Conservation (phyloP, 2,888 invertebrate genomes). For the Frankliniella fusca region DNA sequence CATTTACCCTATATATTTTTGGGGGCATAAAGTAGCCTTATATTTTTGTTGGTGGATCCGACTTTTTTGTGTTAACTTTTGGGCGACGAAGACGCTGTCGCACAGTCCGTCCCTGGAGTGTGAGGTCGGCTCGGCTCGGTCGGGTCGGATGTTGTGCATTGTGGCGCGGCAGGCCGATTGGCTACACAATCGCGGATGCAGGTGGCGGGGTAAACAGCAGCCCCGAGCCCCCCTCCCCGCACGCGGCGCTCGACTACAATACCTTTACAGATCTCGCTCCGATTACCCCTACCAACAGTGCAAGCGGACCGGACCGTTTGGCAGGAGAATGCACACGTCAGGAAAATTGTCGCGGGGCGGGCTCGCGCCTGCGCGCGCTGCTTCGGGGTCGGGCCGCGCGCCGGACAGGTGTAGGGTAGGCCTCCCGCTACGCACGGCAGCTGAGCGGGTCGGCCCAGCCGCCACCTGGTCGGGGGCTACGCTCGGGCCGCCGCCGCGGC, state of each 20-base stretch:
- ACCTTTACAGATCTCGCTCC: too few relatives aligned
- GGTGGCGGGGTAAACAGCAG: background rate
- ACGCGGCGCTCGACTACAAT: too few relatives aligned
- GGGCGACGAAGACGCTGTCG: too few relatives aligned
- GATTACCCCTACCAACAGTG: too few relatives aligned
- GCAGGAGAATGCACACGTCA: background rate
- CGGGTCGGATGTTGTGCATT: slow-evolving; percentile 15
- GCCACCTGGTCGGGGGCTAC: background rate
- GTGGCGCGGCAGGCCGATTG: background rate
- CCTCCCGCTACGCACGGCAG: background rate
- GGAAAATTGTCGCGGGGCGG: background rate
- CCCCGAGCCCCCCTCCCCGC: too few relatives aligned
- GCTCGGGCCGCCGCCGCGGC: background rate
- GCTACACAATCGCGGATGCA: background rate
- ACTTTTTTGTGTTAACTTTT: too few relatives aligned
- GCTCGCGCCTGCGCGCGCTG: too few relatives aligned
- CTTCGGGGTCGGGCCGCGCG: background rate
- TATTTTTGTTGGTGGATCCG: too few relatives aligned
- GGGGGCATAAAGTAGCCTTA: too few relatives aligned
- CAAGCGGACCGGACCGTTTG: background rate
- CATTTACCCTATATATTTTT: too few relatives aligned
- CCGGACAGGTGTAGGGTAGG: background rate
- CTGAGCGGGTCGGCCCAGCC: background rate
- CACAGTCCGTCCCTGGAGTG: background rate
- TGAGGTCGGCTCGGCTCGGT: background rate